Evolutionary conservation across 2,113 vertebrate genomes (phyloP).

Genomic region (Rhynchopsitta pachyrhyncha): DNA sequence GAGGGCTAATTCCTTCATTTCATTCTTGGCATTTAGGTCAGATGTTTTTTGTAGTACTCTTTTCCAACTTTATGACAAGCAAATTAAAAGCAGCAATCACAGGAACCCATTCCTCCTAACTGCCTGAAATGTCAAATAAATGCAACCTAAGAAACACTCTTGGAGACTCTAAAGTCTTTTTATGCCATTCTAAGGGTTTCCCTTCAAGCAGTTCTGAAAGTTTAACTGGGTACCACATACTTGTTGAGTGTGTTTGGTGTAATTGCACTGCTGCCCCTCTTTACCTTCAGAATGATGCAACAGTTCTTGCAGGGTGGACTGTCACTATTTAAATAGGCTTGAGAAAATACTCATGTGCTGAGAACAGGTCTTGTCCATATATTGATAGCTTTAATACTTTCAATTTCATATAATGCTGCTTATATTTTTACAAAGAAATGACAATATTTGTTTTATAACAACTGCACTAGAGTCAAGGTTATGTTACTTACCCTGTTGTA

Average conservation of each 20-base stretch:
- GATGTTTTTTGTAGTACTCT: neutral
- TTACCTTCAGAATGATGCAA: constrained; percentile 26
- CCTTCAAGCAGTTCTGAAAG: neutral
- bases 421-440: neutral
- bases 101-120: neutral
- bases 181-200: neutral
- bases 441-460: neutral
- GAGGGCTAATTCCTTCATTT: neutral
- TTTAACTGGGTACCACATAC: neutral
- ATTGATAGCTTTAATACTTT: neutral
- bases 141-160: neutral
- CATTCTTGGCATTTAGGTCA: neutral
- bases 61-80: neutral
- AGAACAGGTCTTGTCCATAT: constrained; percentile 9
- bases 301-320: neutral
- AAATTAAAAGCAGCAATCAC: constrained; percentile 21
- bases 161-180: neutral
- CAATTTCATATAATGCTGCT: neutral
- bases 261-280: neutral
- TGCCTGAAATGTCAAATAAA: neutral
- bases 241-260: neutral
- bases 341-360: constrained; percentile 19
- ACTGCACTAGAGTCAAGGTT: neutral
- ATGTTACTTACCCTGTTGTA: neutral
- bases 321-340: neutral